Base-by-base conservation (phyloP, 2,113 vertebrate genomes). In the Syrrhaptes paradoxus region DNA sequence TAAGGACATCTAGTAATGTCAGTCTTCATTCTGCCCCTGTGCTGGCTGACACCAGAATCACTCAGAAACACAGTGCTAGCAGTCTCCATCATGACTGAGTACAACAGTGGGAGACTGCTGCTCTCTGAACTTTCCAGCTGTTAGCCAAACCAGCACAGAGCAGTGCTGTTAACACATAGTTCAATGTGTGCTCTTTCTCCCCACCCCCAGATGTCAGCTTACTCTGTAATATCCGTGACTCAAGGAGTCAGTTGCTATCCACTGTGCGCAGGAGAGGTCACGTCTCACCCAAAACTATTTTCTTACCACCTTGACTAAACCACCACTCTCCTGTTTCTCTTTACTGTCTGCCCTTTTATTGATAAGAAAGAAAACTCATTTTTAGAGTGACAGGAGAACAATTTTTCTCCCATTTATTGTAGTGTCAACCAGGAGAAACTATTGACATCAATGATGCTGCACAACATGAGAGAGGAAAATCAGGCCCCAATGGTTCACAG, bases 171-270 rank as follows among this genome's bases (percentile, higher is more conserved):
- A 73, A 77, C 17, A 28, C 0, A 2, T 5, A 20, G 31, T n/a
- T 67, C 68, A 52, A 13, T 2, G 4, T 16, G 3, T 45, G 28
- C 36, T 13, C 2, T 41, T 73, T 62, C 48, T 54, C 24, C 32
- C 10, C 22, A 74, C 3, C 38, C 38, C 31, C 1, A 0, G 77
- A 41, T 17, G 19, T n/a, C 86, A 78, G 11, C 10, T 89, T 78
- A 45, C 22, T 25, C 66, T 26, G 12, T 36, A 58, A 83, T 1
- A 73, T 34, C 36, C 38, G 43, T 9, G 11, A 22, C 55, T 63
- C 58, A 17, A 45, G 52, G 28, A 58, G 38, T 16, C 0, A 0
- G 8, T 10, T 28, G 34, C 25, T 46, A 62, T 16, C 38, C 17
- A 20, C 51, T n/a, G 17, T 9, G 16, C 2, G 7, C 24, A 81